Conservation (phyloP, 2,888 invertebrate species). For the Uropetala carovei region DNA sequence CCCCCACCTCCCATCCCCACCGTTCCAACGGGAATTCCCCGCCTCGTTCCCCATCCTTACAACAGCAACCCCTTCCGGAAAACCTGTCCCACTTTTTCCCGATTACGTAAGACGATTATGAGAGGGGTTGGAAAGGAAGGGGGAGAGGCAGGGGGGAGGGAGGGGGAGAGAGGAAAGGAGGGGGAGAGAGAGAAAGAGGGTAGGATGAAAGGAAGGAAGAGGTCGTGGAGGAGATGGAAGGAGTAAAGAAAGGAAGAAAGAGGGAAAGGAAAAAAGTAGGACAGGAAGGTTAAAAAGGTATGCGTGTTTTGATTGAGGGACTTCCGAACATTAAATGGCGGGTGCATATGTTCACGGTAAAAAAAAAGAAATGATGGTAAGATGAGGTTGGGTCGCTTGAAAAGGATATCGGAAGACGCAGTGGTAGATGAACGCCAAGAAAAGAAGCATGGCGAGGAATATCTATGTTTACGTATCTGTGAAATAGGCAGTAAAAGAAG, state of each 20-base stretch:
- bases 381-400: too few species aligned
- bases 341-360: too few species aligned
- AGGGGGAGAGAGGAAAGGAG: not conserved
- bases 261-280: not conserved
- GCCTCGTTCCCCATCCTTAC: too few species aligned
- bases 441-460: not conserved
- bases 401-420: too few species aligned
- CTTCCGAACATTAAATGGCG: not conserved
- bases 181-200: not conserved
- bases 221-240: not conserved
- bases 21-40: not conserved
- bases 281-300: not conserved
- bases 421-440: too few species aligned
- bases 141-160: not conserved
- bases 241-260: not conserved
- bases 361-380: not conserved
- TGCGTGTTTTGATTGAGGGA: not conserved
- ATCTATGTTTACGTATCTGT: too few species aligned
- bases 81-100: conserved; percentile 50
- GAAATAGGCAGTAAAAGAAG: not conserved
- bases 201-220: not conserved
- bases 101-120: conserved; percentile 12
- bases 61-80: conserved; percentile 43
- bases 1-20: not conserved
- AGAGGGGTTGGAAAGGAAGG: not conserved